Evolutionary conservation across 64 coral and sea anemone genomes (phyloP).

Genomic region (Catalaphyllia jardinei): DNA sequence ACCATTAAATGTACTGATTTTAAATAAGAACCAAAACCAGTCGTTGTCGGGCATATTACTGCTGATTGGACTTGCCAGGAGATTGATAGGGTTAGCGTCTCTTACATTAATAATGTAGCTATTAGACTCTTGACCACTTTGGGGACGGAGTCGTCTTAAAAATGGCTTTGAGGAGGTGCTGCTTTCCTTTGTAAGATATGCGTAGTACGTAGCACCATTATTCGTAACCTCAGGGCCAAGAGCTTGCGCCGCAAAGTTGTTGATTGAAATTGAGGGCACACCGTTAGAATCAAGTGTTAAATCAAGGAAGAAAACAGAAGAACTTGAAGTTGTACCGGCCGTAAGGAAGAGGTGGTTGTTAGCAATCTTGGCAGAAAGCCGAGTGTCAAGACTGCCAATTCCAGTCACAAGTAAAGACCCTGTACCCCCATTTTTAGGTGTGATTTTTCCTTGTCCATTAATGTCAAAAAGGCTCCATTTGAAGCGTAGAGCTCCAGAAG

Average conservation of each 20-base stretch:
- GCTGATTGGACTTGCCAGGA: slow-evolving; percentile 1
- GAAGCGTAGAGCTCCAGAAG: background rate
- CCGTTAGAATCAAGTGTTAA: background rate
- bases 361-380: background rate
- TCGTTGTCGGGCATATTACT: background rate
- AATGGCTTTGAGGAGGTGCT: background rate
- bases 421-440: background rate
- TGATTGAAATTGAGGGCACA: background rate
- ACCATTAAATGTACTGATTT: slow-evolving; percentile 14
- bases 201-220: background rate
- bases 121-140: background rate
- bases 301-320: background rate
- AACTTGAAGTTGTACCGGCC: background rate
- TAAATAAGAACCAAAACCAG: slow-evolving; percentile 35
- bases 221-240: background rate
- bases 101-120: background rate
- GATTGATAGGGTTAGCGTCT: background rate
- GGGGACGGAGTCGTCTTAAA: background rate
- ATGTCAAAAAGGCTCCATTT: background rate
- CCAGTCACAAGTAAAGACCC: background rate
- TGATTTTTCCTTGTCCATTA: background rate
- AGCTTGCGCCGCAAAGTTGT: background rate
- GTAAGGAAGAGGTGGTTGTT: background rate
- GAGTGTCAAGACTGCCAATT: background rate
- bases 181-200: slow-evolving; percentile 1